Conservation (phyloP, 1,140 invertebrate species). For the Brachionus angularis region DNA sequence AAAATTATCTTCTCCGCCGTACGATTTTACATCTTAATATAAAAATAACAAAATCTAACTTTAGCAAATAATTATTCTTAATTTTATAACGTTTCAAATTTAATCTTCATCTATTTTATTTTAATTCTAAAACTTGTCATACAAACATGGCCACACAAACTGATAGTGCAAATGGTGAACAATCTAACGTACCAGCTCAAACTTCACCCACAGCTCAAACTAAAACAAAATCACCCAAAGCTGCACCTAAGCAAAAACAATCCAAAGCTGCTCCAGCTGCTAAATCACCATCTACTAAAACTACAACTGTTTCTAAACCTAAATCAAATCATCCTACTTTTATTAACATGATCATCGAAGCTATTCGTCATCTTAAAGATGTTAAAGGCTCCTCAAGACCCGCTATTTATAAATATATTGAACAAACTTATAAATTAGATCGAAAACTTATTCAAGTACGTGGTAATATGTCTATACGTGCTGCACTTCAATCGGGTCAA, state of each 20-base stretch:
- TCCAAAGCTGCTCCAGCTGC: not conserved
- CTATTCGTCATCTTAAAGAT: constrained; percentile 34
- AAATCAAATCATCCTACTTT: constrained; percentile 1
- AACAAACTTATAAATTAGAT: constrained; percentile 29
- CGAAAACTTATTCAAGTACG: not conserved
- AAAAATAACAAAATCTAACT: not conserved
- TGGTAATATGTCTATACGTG: not conserved
- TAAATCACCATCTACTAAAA: not conserved
- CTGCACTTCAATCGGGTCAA: not conserved
- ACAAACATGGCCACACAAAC: no score
- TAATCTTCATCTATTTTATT: not conserved
- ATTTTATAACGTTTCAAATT: not conserved
- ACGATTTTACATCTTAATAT: not conserved
- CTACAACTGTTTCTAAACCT: not conserved
- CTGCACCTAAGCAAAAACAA: no score
- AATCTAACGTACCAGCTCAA: not conserved
- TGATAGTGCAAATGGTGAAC: no score
- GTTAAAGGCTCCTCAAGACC: constrained; percentile 1
- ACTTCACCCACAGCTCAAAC: not conserved
- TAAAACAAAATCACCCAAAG: no score
- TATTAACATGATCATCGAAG: constrained; percentile 28
- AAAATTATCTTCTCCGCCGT: constrained; percentile 17
- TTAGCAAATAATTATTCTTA: not conserved
- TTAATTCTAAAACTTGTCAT: not conserved
- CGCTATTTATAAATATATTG: constrained; percentile 26